These are phyloP conservation scores for Stenoptilia bipunctidactyla DNA, from an alignment of 2,888 invertebrate genomes.

Conservation along the genomic window DNA sequence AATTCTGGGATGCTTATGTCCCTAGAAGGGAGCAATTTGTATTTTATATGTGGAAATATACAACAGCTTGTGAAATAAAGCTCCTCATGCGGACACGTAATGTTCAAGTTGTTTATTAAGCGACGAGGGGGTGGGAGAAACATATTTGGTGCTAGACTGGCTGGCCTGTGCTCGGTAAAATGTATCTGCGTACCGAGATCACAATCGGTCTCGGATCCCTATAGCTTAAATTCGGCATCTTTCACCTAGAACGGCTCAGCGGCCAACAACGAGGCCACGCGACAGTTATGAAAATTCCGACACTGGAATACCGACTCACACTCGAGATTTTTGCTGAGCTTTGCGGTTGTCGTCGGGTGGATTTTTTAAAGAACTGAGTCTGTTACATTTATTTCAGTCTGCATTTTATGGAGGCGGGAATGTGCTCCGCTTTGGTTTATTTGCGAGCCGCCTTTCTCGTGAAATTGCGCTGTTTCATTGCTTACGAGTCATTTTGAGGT, in stretches of 20 bases:
- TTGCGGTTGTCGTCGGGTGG: slow-evolving; percentile 54
- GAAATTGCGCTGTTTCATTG: slow-evolving; percentile 67
- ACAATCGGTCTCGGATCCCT: background rate
- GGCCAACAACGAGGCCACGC: background rate
- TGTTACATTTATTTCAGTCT: slow-evolving; percentile 63
- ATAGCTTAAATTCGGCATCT: slow-evolving; percentile 20
- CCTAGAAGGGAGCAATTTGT: slow-evolving; percentile 13
- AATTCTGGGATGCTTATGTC: background rate
- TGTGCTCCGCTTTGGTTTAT: slow-evolving; percentile 64
- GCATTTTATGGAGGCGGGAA: slow-evolving; percentile 64
- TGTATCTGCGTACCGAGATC: too few relatives aligned
- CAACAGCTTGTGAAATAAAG: slow-evolving; percentile 45
- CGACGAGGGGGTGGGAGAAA: too few relatives aligned
- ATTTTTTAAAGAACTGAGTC: slow-evolving; percentile 60
- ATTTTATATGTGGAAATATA: slow-evolving; percentile 35
- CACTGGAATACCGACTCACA: slow-evolving; percentile 57
- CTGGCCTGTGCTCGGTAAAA: too few relatives aligned
- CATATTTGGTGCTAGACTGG: too few relatives aligned
- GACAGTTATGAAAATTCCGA: slow-evolving; percentile 55
- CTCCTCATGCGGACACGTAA: slow-evolving; percentile 37
- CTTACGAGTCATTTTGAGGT: slow-evolving; percentile 60
- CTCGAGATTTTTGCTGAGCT: slow-evolving; percentile 62
- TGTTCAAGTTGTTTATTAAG: too few relatives aligned
- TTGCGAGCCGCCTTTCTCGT: slow-evolving; percentile 60
- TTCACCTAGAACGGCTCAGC: slow-evolving; percentile 38